These are phyloP conservation scores for Montipora capitata DNA, from an alignment of 92 coral and sea anemone species.

Conservation along the genomic window DNA sequence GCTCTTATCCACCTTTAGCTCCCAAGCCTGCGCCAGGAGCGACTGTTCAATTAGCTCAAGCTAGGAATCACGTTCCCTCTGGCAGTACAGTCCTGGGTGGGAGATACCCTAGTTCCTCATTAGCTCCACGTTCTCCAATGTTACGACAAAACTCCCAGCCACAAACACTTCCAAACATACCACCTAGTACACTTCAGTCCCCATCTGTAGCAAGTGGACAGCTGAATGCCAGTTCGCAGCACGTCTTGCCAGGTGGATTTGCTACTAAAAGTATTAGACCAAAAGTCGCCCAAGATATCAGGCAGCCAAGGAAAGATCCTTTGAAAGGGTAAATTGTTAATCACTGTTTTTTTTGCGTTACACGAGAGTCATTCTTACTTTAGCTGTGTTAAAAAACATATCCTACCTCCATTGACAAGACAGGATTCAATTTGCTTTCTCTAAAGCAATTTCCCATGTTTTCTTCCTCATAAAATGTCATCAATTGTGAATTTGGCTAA, in stretches of 20 bases:
- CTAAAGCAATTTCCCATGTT: no score
- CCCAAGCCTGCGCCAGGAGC: constrained; percentile 49
- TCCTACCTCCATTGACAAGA: no score
- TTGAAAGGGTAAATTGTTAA: constrained; percentile 6
- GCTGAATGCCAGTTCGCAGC: constrained; percentile 39
- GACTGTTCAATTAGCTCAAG: constrained; percentile 38
- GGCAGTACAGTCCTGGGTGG: neutral
- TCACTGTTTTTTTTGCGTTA: neutral
- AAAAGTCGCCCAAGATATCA: constrained; percentile 9
- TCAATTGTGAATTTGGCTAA: no score
- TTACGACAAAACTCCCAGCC: constrained; percentile 26
- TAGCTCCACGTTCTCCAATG: constrained; percentile 10
- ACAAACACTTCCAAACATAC: constrained; percentile 12
- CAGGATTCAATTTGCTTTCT: no score
- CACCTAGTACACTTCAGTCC: constrained; percentile 10
- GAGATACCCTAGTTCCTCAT: constrained; percentile 2
- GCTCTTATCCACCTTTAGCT: constrained; percentile 44
- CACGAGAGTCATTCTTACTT: no score
- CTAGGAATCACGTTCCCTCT: constrained; percentile 14
- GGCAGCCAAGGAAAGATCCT: constrained; percentile 4
- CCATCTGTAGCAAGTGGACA: constrained; percentile 19
- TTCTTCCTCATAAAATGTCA: no score
- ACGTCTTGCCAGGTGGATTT: constrained; percentile 52
- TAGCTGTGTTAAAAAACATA: no score
- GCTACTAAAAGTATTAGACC: constrained; percentile 36